Conservation (phyloP, 2,113 vertebrate genomes). For the Bettongia penicillata region DNA sequence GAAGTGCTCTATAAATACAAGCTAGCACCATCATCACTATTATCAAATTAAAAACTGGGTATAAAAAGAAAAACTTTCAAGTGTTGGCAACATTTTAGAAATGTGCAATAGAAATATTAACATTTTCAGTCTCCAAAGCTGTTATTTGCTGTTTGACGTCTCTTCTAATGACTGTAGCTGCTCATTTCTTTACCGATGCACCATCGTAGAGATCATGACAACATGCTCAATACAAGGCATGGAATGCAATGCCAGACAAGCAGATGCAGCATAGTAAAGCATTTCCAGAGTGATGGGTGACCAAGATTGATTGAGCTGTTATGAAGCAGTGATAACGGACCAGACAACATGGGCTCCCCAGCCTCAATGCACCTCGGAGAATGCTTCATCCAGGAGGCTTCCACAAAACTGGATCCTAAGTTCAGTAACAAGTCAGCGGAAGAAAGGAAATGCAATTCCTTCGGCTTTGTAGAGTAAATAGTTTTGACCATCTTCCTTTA, state of each 20-base stretch:
- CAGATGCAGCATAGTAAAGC: conserved; percentile 12
- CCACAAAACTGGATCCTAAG: conserved; percentile 17
- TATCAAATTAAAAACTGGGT: conserved; percentile 39
- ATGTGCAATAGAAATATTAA: conserved; percentile 42
- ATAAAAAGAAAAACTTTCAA: conserved; percentile 52
- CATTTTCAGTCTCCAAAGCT: conserved; percentile 47
- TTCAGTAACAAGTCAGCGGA: conserved; percentile 41
- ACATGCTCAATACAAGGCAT: background rate
- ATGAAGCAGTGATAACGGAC: conserved; percentile 15
- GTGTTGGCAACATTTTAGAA: conserved; percentile 14
- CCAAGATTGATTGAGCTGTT: conserved; percentile 3
- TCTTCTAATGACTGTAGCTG: conserved; percentile 32
- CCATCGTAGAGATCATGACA: background rate
- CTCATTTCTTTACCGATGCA: background rate
- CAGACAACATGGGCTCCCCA: background rate
- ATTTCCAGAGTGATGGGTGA: conserved; percentile 33
- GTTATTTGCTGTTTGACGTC: background rate
- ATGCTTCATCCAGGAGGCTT: background rate
- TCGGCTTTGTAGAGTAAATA: conserved; percentile 18
- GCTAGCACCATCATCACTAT: background rate
- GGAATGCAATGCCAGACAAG: conserved; percentile 13
- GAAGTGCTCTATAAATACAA: background rate
- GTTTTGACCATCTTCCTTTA: background rate
- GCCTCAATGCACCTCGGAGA: background rate
- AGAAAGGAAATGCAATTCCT: conserved; percentile 22